Evolutionary conservation across 2,113 vertebrate species (phyloP), one percentile per base, ranked within the genome.

Genomic region (Asarcornis scutulata): DNA sequence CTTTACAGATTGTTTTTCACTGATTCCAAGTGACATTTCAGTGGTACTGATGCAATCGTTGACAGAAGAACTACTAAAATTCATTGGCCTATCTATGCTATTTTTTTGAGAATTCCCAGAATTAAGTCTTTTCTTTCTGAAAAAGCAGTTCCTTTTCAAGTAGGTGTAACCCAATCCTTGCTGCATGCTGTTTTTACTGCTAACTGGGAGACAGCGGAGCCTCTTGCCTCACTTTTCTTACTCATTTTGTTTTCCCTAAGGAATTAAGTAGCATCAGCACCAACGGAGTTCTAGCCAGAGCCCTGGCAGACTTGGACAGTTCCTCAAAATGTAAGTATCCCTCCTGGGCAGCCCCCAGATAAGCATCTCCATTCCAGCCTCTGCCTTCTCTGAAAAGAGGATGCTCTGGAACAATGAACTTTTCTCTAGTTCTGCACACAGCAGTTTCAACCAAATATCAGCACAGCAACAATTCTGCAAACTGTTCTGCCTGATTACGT

Each of bases 191-290:
- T 1, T 63, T 92, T 84, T 63, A 67, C 48, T 84, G 74, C 77
- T 66, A 48, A 46, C 66, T 46, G 48, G 23, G 68, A 85, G 52
- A 66, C 15, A 73, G 88, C 38, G 83, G 56, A 42, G 68, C 55
- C 76, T 80, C 44, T 46, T 31, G 12, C 58, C 86, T 83, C 66
- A 58, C n/a, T 46, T 80, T 89, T 83, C 86, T 86, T 83, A 77
- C 6, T 88, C 86, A 38, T 89, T 86, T 83, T 87, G 42, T 64
- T 73, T 34, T 92, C 88, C 86, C 59, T 60, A 64, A 81, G 91
- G 92, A 95, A 86, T 59, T 75, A 78, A 81, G 66, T 2, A 89
- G 77, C 91, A 92, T 91, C 91, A 91, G 86, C 74, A 44, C 66
- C 84, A 90, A 63, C 16, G 59, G 44, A 67, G 77, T 5, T 84